These are phyloP conservation scores for Psococerastis gibbosa DNA, from an alignment of 2,888 invertebrate genomes.

Conservation along the genomic window DNA sequence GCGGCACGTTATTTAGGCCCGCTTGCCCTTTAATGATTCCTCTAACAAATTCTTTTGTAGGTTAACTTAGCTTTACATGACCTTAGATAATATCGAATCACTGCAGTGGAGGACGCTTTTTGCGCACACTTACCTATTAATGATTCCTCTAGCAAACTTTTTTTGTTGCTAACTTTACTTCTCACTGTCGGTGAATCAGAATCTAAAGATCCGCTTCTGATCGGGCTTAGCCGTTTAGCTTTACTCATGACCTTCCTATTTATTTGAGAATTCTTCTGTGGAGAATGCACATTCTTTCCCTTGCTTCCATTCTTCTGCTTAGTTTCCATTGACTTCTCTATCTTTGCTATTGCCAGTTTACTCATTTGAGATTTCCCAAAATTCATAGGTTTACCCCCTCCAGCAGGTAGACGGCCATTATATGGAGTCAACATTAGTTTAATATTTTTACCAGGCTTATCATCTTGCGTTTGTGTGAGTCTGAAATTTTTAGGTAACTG, in stretches of 20 bases:
- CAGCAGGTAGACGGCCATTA: too few relatives aligned
- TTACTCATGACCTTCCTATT: not conserved
- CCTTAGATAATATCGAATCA: too few relatives aligned
- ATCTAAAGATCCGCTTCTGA: slow-evolving; percentile 6
- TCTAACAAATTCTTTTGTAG: too few relatives aligned
- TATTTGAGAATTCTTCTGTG: not conserved
- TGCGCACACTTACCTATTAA: slow-evolving; percentile 1
- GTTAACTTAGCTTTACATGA: too few relatives aligned
- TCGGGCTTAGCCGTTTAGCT: not conserved
- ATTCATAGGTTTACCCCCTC: not conserved
- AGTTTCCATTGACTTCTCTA: not conserved
- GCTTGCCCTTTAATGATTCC: too few relatives aligned
- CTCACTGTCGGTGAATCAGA: not conserved
- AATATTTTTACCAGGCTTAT: too few relatives aligned
- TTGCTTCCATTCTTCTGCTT: not conserved
- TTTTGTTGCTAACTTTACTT: not conserved
- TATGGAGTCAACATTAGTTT: too few relatives aligned
- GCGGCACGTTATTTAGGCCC: too few relatives aligned
- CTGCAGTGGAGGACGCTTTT: too few relatives aligned
- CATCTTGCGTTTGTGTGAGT: too few relatives aligned
- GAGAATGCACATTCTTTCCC: not conserved
- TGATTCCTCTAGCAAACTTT: slow-evolving; percentile 5
- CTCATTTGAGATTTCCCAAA: slow-evolving; percentile 4
- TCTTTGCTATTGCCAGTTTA: not conserved
- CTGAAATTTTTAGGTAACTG: too few relatives aligned